These are phyloP conservation scores for Phenacoccus solenopsis DNA, from an alignment of 1,140 invertebrate genomes.

Conservation along the genomic window DNA sequence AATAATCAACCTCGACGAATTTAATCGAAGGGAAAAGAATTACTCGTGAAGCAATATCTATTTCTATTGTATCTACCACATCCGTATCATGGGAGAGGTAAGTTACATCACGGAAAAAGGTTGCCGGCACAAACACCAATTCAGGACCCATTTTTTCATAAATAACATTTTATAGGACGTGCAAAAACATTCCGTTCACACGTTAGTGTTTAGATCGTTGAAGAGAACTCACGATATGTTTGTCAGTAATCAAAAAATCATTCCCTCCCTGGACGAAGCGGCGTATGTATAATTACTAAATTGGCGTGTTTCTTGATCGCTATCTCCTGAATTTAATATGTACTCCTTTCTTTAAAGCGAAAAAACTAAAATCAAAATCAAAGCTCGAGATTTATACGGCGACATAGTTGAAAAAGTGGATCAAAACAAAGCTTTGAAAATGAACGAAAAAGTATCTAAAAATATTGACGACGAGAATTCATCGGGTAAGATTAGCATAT, in stretches of 20 bases:
- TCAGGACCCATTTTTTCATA: not conserved
- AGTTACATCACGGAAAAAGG: not conserved
- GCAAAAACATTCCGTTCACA: conserved; percentile 92
- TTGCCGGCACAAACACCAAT: not conserved
- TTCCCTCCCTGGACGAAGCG: conserved; percentile 70
- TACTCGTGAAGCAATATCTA: no score
- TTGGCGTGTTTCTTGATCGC: not conserved
- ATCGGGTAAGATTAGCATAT: conserved; percentile 12
- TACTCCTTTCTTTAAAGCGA: conserved; percentile 46
- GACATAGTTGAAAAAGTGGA: conserved; percentile 71
- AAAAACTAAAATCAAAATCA: conserved; percentile 56
- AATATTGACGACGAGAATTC: not conserved
- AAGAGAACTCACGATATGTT: conserved; percentile 98
- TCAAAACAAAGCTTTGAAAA: conserved; percentile 31
- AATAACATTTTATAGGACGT: conserved; percentile 51
- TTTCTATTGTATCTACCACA: no score
- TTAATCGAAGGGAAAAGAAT: no score
- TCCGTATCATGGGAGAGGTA: not conserved
- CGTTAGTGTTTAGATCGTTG: conserved; percentile 88
- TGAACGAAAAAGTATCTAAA: conserved; percentile 21
- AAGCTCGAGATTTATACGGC: conserved; percentile 78
- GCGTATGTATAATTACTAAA: conserved; percentile 48
- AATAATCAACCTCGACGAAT: no score
- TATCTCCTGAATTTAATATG: conserved; percentile 19
- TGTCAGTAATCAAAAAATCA: conserved; percentile 69